A percentile compares a stretch with the other conserved stretches of the same genome.
phyloP scores from a whole-genome alignment of 2,797 vertebrate species.

The Ataeniobius toweri region DNA sequence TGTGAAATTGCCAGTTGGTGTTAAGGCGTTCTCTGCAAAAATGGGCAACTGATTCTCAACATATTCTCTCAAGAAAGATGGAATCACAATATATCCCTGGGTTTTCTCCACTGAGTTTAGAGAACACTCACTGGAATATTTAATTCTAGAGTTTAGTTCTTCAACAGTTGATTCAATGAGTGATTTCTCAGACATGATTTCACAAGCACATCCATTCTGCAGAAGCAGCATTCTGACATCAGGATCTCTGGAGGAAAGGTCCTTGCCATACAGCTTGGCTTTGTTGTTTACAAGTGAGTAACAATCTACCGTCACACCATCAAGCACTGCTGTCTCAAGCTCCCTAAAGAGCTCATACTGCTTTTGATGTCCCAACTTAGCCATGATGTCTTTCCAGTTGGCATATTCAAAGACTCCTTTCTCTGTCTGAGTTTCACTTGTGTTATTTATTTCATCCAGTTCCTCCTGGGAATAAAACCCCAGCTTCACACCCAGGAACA shows the following conservation, averaged over 20 bases:
- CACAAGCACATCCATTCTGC: not conserved
- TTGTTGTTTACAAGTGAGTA: slow-evolving; percentile 10
- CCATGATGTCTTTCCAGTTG: not conserved
- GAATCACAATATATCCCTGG: slow-evolving; percentile 13
- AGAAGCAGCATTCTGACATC: slow-evolving; percentile 16
- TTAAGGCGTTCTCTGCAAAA: slow-evolving; percentile 30
- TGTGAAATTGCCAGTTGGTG: slow-evolving; percentile 54
- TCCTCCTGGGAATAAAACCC: slow-evolving; percentile 8
- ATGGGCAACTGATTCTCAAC: slow-evolving; percentile 10
- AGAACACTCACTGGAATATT: slow-evolving; percentile 7
- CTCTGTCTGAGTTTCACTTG: slow-evolving; percentile 1
- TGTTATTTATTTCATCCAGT: not conserved
- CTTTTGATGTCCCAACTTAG: not conserved
- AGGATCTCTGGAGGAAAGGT: not conserved
- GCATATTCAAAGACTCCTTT: not conserved
- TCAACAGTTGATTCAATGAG: not conserved
- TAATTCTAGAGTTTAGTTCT: not conserved
- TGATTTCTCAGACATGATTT: slow-evolving; percentile 12
- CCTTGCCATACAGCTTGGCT: not conserved
- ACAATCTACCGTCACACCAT: not conserved
- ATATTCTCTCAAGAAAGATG: slow-evolving; percentile 12
- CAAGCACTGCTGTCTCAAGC: not conserved
- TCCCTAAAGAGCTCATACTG: slow-evolving; percentile 6
- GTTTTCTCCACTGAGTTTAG: not conserved
- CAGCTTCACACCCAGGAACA: not conserved